Evolutionary conservation across 2,797 vertebrate species (phyloP).

Genomic region (Ateles fusciceps): DNA sequence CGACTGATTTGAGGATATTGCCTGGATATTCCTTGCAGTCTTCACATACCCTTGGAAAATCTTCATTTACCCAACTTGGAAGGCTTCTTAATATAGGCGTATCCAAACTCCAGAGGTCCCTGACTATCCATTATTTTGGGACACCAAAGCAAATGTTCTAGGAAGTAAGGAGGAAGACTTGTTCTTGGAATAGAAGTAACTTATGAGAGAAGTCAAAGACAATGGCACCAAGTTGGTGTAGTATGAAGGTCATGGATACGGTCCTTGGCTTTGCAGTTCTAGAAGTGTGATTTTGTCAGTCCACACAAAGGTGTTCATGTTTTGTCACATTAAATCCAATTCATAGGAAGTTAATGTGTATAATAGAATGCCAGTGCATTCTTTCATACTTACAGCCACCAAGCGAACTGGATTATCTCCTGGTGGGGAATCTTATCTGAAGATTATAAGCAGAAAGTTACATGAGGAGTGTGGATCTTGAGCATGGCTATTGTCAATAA

Average conservation of each 20-base stretch:
- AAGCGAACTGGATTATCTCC: neutral
- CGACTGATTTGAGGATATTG: neutral
- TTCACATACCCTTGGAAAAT: neutral
- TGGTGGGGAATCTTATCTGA: neutral
- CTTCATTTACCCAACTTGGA: neutral
- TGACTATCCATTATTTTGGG: neutral
- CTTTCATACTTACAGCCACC: neutral
- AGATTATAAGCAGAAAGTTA: neutral
- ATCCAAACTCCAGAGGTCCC: neutral
- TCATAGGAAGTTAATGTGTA: neutral
- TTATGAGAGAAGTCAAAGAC: neutral
- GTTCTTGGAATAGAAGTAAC: neutral
- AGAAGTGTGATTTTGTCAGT: neutral
- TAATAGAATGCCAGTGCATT: neutral
- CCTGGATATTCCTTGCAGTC: neutral
- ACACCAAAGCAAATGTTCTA: neutral
- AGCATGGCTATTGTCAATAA: neutral
- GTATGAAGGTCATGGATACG: neutral
- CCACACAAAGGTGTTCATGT: neutral
- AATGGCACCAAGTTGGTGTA: neutral
- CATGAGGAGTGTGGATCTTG: neutral
- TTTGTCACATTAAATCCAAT: neutral
- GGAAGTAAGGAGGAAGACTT: neutral
- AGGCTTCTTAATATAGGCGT: neutral
- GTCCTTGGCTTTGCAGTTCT: neutral